Percentiles rank a stretch among this genome's conserved stretches.
phyloP scores from a whole-genome alignment of 1,140 invertebrate genomes.

The Ruditapes philippinarum region DNA sequence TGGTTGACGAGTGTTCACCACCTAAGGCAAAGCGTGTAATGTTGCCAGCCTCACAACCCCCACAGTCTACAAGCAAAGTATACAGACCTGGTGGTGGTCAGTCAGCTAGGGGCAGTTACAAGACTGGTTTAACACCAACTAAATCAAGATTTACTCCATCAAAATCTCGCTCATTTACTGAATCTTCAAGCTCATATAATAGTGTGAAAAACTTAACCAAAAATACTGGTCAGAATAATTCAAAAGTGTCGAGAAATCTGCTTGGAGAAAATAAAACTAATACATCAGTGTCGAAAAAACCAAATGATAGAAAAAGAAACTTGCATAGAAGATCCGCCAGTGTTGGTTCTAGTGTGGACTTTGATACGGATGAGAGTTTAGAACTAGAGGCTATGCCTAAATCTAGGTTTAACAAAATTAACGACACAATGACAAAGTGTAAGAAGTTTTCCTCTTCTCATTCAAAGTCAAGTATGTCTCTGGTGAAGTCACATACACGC shows the following conservation, averaged over 20 bases:
- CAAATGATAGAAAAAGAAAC: not conserved
- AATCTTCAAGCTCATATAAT: not conserved
- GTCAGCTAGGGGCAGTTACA: not conserved
- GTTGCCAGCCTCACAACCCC: not conserved
- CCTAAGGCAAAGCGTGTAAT: slow-evolving; percentile 59
- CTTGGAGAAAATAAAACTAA: not conserved
- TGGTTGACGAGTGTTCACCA: slow-evolving; percentile 67
- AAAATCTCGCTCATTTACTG: slow-evolving; percentile 9
- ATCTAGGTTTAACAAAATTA: slow-evolving; percentile 47
- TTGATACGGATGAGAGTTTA: not conserved
- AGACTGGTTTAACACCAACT: not conserved
- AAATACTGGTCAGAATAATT: not conserved
- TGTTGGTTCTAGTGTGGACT: slow-evolving; percentile 46
- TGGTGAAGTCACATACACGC: not conserved
- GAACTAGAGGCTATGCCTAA: not conserved
- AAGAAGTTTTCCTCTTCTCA: slow-evolving; percentile 56
- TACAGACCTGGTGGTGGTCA: not conserved
- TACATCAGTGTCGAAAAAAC: not conserved
- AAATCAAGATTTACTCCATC: slow-evolving; percentile 12
- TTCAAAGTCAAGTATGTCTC: not conserved
- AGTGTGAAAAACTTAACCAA: not conserved
- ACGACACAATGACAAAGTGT: slow-evolving; percentile 58
- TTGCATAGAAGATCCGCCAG: not conserved
- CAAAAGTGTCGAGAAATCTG: not conserved
- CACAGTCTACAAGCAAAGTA: not conserved